Base-by-base conservation (phyloP, 1,140 invertebrate species). In the Caerostris darwini region DNA sequence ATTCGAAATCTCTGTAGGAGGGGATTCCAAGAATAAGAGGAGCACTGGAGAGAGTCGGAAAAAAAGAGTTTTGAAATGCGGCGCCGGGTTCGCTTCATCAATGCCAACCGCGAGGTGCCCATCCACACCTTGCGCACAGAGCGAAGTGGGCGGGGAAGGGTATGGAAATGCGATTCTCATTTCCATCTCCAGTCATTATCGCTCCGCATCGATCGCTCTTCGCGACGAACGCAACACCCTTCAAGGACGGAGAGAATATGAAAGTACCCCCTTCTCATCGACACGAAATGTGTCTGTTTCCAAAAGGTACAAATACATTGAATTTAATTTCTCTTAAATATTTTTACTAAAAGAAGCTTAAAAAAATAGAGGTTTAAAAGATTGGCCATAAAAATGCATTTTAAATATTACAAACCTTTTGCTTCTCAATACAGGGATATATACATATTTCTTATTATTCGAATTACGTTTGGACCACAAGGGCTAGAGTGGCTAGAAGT, bases 121-220 rank as follows among this genome's bases (percentile, higher is more conserved):
- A 77, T 50, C 19, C 71, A 34, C 34, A 34, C 34, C 19, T 53
- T 19, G 8, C 50, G 71, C 69, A 34, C 19, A 64, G n/a, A 67
- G 61, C 17, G 61, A 67, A 67, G 61, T 77, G 71, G 71, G 71
- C 71, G 71, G 71, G 53, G 71, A 77, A 8, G 71, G 50, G 19
- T 77, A 77, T 77, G 71, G 71, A 77, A 77, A 77, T 77, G 5
- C 50, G 12, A 50, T 12, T 77, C 71, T 77, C 71, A 77, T 77
- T 77, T 77, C 71, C 71, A 77, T 77, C 71, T 7, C 19, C 71
- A 77, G 71, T 77, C 71, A 77, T 77, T 77, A 77, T 77, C 71
- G 71, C 71, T 64, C 61, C 5, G 12, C 61, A 64, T 64, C 61
- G 61, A 64, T 64, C 17, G 61, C 61, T 64, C 12, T 14, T 64